Evolutionary conservation across 2,113 vertebrate species (phyloP).

Genomic region (Misgurnus anguillicaudatus): DNA sequence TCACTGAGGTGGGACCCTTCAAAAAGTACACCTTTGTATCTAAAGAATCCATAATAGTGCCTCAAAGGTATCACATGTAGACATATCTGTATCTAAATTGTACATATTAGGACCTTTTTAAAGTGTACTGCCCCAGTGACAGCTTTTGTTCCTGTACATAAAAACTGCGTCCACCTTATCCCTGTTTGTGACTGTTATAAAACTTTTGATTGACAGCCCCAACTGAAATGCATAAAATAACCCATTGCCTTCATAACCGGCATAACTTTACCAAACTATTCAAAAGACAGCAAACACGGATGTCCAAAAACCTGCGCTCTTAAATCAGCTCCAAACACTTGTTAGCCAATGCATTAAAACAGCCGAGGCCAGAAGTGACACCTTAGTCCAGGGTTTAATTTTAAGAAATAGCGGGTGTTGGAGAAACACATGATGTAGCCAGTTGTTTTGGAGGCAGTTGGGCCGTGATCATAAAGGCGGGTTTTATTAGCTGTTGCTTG

Average conservation of each 20-base stretch:
- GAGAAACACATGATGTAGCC: slow-evolving; percentile 95
- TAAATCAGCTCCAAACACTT: slow-evolving; percentile 63
- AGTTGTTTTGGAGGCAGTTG: slow-evolving; percentile 90
- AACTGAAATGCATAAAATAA: neutral
- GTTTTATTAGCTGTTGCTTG: slow-evolving; percentile 97
- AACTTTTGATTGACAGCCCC: no score
- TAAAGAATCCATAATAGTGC: no score
- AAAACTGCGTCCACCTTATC: no score
- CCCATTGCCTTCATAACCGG: neutral
- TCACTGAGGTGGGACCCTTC: no score
- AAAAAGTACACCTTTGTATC: no score
- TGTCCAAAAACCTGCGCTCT: neutral
- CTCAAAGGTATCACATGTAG: no score
- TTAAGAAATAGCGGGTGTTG: slow-evolving; percentile 84
- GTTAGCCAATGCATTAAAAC: slow-evolving; percentile 82
- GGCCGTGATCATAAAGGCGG: slow-evolving; percentile 84
- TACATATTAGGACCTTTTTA: no score
- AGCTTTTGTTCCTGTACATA: no score
- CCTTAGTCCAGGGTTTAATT: slow-evolving; percentile 88
- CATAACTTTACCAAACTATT: neutral
- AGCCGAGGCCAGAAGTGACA: slow-evolving; percentile 87
- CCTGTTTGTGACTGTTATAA: no score
- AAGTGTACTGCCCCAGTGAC: no score
- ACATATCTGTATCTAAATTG: no score
- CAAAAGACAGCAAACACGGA: neutral